Conservation (phyloP, 1,140 invertebrate species). For the Microplitis demolitor region DNA sequence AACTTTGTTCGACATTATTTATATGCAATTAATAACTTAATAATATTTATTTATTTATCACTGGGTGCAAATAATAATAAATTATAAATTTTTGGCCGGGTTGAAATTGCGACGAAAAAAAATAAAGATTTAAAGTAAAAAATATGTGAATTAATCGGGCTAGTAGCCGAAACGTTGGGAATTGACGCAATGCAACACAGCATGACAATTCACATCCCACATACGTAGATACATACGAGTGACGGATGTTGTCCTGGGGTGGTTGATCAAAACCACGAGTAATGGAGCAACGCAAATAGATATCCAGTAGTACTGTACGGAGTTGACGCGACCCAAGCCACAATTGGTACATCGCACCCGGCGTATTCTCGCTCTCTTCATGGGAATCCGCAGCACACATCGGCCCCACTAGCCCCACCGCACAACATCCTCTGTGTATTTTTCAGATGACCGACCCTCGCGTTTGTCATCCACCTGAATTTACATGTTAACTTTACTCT, state of each 20-base stretch:
- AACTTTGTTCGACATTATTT: too few relatives aligned
- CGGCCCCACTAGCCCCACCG: too few relatives aligned
- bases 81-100: too few relatives aligned
- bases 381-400: not conserved
- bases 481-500: too few relatives aligned
- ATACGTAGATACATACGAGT: not conserved
- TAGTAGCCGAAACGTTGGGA: too few relatives aligned
- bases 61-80: too few relatives aligned
- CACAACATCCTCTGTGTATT: not conserved
- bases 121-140: too few relatives aligned
- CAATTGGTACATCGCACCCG: not conserved
- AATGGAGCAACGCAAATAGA: constrained; percentile 16
- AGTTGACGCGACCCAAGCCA: not conserved
- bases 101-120: too few relatives aligned
- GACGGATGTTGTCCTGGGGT: constrained; percentile 14
- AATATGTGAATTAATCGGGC: too few relatives aligned
- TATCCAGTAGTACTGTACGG: constrained; percentile 3
- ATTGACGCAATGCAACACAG: not conserved
- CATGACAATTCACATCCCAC: not conserved
- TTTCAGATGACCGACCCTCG: not conserved
- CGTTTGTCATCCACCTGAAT: too few relatives aligned
- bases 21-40: too few relatives aligned
- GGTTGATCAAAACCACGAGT: constrained; percentile 16
- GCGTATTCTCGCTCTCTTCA: not conserved
- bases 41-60: too few relatives aligned